Percentiles rank a stretch among this genome's conserved stretches.
Evolutionary conservation across 2,797 vertebrate genomes (phyloP).

Genomic region (Girardinus metallicus): DNA sequence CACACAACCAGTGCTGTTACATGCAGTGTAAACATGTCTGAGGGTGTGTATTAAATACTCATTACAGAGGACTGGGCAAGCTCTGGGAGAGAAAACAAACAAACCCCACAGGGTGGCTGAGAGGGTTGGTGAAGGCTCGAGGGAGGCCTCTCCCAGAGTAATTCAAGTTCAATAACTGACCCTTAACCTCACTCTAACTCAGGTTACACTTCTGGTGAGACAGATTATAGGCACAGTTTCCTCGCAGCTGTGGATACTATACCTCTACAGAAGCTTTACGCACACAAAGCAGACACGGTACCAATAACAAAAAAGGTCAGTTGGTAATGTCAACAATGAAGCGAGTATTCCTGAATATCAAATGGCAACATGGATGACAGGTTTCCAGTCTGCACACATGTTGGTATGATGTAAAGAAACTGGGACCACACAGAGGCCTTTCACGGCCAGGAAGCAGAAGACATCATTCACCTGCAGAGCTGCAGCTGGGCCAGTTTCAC

Average conservation of each 20-base stretch:
- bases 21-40: constrained; percentile 78
- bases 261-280: constrained; percentile 68
- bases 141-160: constrained; percentile 72
- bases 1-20: constrained; percentile 73
- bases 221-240: constrained; percentile 76
- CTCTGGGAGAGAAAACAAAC: constrained; percentile 81
- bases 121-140: constrained; percentile 54
- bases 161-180: constrained; percentile 83
- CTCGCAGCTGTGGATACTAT: constrained; percentile 76
- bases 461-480: constrained; percentile 71
- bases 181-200: constrained; percentile 74
- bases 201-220: constrained; percentile 75
- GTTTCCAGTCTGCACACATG: constrained; percentile 58
- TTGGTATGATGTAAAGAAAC: constrained; percentile 78
- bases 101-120: constrained; percentile 73
- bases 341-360: constrained; percentile 70
- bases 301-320: constrained; percentile 68
- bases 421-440: constrained; percentile 77
- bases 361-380: constrained; percentile 71
- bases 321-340: constrained; percentile 73
- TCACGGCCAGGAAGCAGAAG: constrained; percentile 70
- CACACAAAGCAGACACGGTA: constrained; percentile 35
- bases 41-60: constrained; percentile 79
- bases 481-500: constrained; percentile 75
- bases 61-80: constrained; percentile 76